phyloP scores from a whole-genome alignment of 2,113 vertebrate genomes.

The Calidris pygmaea region DNA sequence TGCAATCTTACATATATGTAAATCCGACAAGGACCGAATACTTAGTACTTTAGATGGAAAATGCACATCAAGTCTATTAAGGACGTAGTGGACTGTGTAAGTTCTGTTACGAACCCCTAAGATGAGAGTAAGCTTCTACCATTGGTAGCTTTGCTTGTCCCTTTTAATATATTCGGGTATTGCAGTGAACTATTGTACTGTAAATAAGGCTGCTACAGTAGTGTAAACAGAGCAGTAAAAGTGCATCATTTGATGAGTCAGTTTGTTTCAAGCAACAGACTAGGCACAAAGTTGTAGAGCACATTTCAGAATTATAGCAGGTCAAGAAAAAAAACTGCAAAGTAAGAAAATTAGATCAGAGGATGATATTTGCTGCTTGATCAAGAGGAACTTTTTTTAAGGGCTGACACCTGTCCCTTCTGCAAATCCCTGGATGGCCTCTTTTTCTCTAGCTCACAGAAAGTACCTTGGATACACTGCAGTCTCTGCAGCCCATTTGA shows the following conservation, averaged over 20 bases:
- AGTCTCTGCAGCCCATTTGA: constrained; percentile 24
- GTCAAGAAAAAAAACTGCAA: background rate
- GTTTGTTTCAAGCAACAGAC: constrained; percentile 49
- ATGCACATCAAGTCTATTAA: background rate
- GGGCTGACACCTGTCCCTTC: background rate
- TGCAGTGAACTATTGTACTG: constrained; percentile 25
- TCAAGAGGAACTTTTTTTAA: background rate
- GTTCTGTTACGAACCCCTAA: background rate
- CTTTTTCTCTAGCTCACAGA: constrained; percentile 24
- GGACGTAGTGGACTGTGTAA: background rate
- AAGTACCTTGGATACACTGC: background rate
- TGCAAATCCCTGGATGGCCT: constrained; percentile 1
- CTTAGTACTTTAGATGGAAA: background rate
- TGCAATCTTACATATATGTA: background rate
- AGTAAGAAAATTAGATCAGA: constrained; percentile 13
- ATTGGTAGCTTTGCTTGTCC: background rate
- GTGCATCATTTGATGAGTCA: constrained; percentile 46
- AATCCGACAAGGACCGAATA: background rate
- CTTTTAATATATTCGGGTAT: background rate
- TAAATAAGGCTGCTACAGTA: constrained; percentile 27
- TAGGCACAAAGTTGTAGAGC: background rate
- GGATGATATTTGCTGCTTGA: background rate
- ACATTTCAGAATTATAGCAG: constrained; percentile 3
- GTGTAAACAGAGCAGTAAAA: constrained; percentile 49
- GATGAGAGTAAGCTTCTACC: background rate